These are phyloP conservation scores for Cantharis nigra DNA, from an alignment of 2,888 invertebrate species.

Conservation along the genomic window DNA sequence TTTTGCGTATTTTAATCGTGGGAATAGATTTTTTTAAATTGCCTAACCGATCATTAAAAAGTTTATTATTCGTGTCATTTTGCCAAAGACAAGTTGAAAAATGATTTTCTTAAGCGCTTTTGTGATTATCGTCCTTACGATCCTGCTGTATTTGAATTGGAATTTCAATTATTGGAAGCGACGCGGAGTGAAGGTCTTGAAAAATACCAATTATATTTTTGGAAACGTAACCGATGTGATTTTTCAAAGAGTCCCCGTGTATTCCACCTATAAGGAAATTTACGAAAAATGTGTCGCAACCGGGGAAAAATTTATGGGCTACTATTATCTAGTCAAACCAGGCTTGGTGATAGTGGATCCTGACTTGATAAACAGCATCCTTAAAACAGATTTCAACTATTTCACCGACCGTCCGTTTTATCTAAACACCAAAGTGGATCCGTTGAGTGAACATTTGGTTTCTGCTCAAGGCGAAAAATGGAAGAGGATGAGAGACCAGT, in stretches of 20 bases:
- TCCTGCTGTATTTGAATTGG: background rate
- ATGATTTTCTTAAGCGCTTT: background rate
- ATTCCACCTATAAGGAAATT: background rate
- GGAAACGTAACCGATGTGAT: background rate
- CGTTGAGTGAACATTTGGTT: constrained; percentile 49
- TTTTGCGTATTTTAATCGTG: too few relatives aligned
- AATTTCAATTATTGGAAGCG: background rate
- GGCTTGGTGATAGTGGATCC: constrained; percentile 42
- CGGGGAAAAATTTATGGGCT: constrained; percentile 15
- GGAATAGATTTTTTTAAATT: too few relatives aligned
- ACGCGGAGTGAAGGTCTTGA: background rate
- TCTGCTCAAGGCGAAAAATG: constrained; percentile 55
- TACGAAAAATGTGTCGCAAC: constrained; percentile 5
- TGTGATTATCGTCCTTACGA: background rate
- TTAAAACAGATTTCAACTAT: constrained; percentile 54
- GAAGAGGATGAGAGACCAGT: constrained; percentile 56
- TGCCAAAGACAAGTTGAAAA: background rate
- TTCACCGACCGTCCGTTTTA: constrained; percentile 55
- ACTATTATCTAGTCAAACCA: constrained; percentile 20
- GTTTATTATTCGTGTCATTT: too few relatives aligned
- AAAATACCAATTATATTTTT: background rate
- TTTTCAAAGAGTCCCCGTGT: background rate
- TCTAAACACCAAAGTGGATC: constrained; percentile 50
- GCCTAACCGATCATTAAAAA: too few relatives aligned
- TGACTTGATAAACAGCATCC: constrained; percentile 51